phyloP scores from a whole-genome alignment of 2,888 invertebrate species.

The Lamellibrachia columna region DNA sequence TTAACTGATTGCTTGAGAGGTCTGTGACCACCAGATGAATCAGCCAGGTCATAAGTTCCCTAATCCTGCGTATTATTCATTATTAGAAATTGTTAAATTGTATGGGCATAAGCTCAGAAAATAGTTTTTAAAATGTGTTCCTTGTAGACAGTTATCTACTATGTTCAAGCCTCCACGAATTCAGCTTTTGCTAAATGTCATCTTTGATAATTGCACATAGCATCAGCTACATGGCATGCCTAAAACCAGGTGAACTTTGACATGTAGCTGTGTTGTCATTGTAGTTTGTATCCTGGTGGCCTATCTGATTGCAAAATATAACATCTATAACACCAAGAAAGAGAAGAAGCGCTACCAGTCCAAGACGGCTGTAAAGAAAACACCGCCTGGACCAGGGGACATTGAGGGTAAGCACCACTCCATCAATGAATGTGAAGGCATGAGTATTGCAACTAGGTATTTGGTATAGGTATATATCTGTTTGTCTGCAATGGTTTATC shows the following conservation, averaged over 20 bases:
- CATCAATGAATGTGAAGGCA: background rate
- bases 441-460: background rate
- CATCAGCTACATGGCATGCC: background rate
- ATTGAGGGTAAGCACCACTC: background rate
- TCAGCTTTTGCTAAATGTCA: background rate
- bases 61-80: background rate
- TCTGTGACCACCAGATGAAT: no score
- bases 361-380: background rate
- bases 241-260: background rate
- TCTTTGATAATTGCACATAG: background rate
- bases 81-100: background rate
- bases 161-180: background rate
- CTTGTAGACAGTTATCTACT: no score
- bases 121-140: no score
- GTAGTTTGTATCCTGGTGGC: conserved; percentile 32
- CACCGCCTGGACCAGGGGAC: background rate
- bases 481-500: no score
- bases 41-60: background rate
- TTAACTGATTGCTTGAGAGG: no score
- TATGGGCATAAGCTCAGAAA: no score
- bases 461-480: no score
- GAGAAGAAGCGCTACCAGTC: conserved; percentile 10
- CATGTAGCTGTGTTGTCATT: background rate
- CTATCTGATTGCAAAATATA: conserved; percentile 25
- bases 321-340: conserved; percentile 31